Evolutionary conservation across 2,888 invertebrate species (phyloP).

Genomic region (Dynastes maya): DNA sequence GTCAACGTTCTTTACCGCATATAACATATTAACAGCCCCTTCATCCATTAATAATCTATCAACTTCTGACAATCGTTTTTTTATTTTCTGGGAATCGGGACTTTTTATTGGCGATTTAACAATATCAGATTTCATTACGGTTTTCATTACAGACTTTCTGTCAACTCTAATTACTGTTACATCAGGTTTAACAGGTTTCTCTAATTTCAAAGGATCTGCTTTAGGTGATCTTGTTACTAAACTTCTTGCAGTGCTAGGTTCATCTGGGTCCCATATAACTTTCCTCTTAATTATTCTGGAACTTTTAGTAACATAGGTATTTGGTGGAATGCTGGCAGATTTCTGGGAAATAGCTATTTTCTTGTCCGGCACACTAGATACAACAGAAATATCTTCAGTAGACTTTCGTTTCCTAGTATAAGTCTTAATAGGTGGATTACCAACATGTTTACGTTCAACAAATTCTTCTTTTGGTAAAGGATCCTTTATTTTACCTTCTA

Average conservation of each 20-base stretch:
- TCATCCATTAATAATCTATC: conserved; percentile 87
- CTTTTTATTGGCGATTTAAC: conserved; percentile 29
- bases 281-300: conserved; percentile 80
- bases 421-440: conserved; percentile 61
- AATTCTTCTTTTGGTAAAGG: conserved; percentile 29
- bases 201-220: conserved; percentile 52
- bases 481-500: conserved; percentile 29
- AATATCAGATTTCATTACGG: conserved; percentile 17
- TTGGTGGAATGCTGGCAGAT: conserved; percentile 52
- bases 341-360: conserved; percentile 31
- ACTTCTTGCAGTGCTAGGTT: conserved; percentile 62
- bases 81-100: conserved; percentile 41
- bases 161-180: conserved; percentile 20
- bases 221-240: conserved; percentile 65
- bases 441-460: conserved; percentile 28
- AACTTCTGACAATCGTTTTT: conserved; percentile 76
- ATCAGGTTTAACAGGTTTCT: conserved; percentile 52
- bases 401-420: conserved; percentile 68
- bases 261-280: conserved; percentile 83
- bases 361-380: conserved; percentile 45
- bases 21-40: conserved; percentile 89
- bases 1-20: conserved; percentile 79
- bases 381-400: conserved; percentile 50
- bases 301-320: conserved; percentile 68
- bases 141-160: conserved; percentile 24